Evolutionary conservation across 2,888 invertebrate genomes (phyloP).

Genomic region (Aleiodes testaceus): DNA sequence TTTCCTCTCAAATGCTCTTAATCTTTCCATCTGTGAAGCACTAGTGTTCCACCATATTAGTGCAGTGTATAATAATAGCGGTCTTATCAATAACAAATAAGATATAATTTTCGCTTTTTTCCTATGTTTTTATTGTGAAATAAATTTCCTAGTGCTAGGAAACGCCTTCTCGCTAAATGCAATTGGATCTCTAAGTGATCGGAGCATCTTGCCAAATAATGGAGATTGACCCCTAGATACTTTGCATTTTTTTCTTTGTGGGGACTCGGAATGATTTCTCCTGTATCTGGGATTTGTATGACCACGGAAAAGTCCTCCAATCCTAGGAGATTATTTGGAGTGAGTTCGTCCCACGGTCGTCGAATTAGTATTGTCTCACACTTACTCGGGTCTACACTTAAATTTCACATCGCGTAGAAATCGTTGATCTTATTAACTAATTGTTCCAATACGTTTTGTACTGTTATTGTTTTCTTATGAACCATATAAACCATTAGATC

Average conservation of each 20-base stretch:
- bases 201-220: slow-evolving; percentile 23
- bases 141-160: not conserved
- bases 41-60: slow-evolving; percentile 40
- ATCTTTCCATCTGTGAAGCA: slow-evolving; percentile 40
- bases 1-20: slow-evolving; percentile 40
- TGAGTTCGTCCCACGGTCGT: not conserved
- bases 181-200: slow-evolving; percentile 34
- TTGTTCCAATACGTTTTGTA: slow-evolving; percentile 18
- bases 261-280: not conserved
- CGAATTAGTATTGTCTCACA: slow-evolving; percentile 46
- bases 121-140: not conserved
- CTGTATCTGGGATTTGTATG: not conserved
- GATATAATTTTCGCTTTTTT: not conserved
- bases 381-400: slow-evolving; percentile 43
- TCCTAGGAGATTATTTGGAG: not conserved
- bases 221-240: slow-evolving; percentile 42
- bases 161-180: slow-evolving; percentile 22
- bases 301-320: not conserved
- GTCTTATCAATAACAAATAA: slow-evolving; percentile 14
- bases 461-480: not conserved
- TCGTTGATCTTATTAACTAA: slow-evolving; percentile 40
- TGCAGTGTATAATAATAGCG: slow-evolving; percentile 36
- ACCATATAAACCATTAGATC: slow-evolving; percentile 38
- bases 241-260: slow-evolving; percentile 33
- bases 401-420: slow-evolving; percentile 42